Base-by-base conservation (phyloP, 1,140 invertebrate species). In the Atta texana region DNA sequence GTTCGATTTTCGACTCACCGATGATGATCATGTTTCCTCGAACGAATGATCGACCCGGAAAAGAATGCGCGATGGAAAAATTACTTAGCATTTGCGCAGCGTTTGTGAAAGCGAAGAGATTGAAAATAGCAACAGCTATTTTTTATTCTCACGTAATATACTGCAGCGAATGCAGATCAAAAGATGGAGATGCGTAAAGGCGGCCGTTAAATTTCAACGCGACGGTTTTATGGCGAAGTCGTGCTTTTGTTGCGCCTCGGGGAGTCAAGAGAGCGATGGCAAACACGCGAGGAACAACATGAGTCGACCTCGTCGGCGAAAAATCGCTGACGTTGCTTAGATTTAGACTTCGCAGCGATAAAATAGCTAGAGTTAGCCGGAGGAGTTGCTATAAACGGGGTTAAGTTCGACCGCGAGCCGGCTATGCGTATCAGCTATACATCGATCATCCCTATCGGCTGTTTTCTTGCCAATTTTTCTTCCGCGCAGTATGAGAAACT, bases 351-450 rank as follows among this genome's bases (percentile, higher is more conserved):
- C 49, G 28, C 24, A 44, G 7, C 18, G 63, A 80, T 80, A 80
- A 34, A 51, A 14, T 14, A 49, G 3, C 28, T 44, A 24, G 6
- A 21, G 7, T 44, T 6, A 59, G n/a, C 63, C 5, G 34, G 6
- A 5, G 78, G 39, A 49, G 21, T 21, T 10, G 34, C 8, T 31
- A 10, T 18, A 64, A 90, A 85, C 88, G 89, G 88, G 89, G 88
- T 90, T 90, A 90, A 90, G 89, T 90, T 90, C 89, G 89, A 64
- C 3, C 44, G 3, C 51, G 14, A 28, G 31, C 64, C 14, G 2
- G 2, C 7, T 12, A 14, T 6, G 3, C 31, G 12, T 86, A 86
- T 86, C 87, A 31, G 18, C 34, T 7, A 10, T 24, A 59, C 57
- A 69, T 88, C 88, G 71, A 82, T 90, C 88, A 77, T 86, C 18